Conservation (phyloP, 2,888 invertebrate genomes). For the Embidobia sp. region DNA sequence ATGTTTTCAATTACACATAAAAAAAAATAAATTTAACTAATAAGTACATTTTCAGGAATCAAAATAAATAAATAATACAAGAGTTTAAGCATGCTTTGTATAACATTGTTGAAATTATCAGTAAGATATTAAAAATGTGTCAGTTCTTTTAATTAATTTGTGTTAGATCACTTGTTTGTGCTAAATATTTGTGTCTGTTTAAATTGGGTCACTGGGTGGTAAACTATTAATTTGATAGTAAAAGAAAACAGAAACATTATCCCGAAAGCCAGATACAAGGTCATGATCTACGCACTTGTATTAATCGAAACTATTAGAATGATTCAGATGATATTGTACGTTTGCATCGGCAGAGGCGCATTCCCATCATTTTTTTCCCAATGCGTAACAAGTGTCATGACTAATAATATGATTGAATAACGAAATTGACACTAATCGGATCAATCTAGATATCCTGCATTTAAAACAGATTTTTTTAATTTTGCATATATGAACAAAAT, state of each 20-base stretch:
- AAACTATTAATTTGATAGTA: constrained; percentile 55
- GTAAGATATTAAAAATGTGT: too few species aligned
- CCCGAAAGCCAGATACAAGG: constrained; percentile 52
- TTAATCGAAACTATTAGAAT: constrained; percentile 41
- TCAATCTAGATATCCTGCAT: too few species aligned
- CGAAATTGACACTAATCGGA: constrained; percentile 11
- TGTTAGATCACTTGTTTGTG: too few species aligned
- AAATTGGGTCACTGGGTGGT: constrained; percentile 58
- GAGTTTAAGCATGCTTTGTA: too few species aligned
- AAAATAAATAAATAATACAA: too few species aligned
- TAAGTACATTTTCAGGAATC: too few species aligned
- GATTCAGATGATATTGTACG: constrained; percentile 31
- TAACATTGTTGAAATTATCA: too few species aligned
- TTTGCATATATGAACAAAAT: too few species aligned
- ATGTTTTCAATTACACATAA: too few species aligned
- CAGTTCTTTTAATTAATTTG: too few species aligned
- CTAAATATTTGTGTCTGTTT: neutral
- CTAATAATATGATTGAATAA: constrained; percentile 7
- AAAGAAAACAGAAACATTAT: constrained; percentile 47
- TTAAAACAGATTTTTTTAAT: too few species aligned
- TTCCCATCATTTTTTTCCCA: constrained; percentile 5
- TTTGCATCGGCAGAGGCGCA: constrained; percentile 27
- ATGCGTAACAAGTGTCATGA: constrained; percentile 22
- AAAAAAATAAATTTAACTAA: too few species aligned
- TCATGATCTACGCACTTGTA: constrained; percentile 45